These are phyloP conservation scores for Scaeva pyrastri DNA, from an alignment of 2,888 invertebrate species.

Conservation along the genomic window DNA sequence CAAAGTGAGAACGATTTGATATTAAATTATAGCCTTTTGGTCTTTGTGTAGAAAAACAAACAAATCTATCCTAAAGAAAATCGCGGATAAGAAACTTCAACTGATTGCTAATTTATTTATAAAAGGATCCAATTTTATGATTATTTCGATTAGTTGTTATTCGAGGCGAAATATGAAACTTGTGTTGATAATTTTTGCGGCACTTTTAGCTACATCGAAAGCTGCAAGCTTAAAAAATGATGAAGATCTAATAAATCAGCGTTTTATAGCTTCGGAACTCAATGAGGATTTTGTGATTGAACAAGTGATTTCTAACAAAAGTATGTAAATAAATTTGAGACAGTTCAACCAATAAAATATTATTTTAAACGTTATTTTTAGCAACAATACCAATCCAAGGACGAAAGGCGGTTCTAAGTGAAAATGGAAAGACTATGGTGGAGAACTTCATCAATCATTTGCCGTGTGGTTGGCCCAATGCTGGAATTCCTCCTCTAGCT, in stretches of 20 bases:
- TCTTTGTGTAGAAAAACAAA: background rate
- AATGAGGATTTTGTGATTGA: background rate
- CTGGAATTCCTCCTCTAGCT: slow-evolving; percentile 80
- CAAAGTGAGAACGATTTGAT: too few species aligned
- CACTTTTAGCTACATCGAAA: background rate
- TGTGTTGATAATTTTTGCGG: background rate
- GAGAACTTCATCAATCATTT: slow-evolving; percentile 16
- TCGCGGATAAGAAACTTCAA: slow-evolving; percentile 13
- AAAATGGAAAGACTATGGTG: slow-evolving; percentile 11
- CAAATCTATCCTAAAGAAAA: background rate
- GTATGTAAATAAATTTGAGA: background rate
- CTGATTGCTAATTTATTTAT: background rate
- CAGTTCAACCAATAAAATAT: background rate
- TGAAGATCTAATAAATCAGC: background rate
- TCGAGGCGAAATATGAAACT: background rate
- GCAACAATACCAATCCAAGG: background rate
- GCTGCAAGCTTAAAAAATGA: background rate
- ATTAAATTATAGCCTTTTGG: too few species aligned
- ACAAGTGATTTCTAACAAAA: background rate
- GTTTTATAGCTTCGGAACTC: background rate
- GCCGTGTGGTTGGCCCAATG: slow-evolving; percentile 77
- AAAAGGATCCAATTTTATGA: background rate
- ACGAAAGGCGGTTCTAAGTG: background rate
- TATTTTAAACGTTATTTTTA: too few species aligned
- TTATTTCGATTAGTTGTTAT: background rate